phyloP scores from a whole-genome alignment of 2,797 vertebrate genomes.

The Pipistrellus nathusii region DNA sequence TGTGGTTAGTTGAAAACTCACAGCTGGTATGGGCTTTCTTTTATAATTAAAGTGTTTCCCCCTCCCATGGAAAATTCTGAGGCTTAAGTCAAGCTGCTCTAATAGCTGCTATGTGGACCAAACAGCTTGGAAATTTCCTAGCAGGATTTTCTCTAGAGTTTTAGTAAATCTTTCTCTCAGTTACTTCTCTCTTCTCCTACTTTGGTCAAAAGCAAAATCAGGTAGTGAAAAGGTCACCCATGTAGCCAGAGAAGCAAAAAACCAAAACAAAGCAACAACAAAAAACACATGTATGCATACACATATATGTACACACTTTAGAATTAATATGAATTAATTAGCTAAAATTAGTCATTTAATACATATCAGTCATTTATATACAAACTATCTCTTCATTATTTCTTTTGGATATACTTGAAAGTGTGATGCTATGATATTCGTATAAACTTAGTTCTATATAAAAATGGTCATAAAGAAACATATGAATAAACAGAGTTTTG shows the following conservation, averaged over 20 bases:
- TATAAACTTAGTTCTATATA: background rate
- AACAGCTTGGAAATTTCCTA: conserved; percentile 49
- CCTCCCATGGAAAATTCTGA: background rate
- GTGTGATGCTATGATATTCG: background rate
- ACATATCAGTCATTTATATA: background rate
- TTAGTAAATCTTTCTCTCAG: background rate
- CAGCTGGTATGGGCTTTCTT: conserved; percentile 7
- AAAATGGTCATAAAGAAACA: background rate
- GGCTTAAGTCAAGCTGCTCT: conserved; percentile 48
- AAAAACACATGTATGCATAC: background rate
- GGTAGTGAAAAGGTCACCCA: conserved; percentile 39
- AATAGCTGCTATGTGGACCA: background rate
- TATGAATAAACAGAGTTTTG: background rate
- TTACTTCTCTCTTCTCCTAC: conserved; percentile 6
- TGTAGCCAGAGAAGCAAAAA: background rate
- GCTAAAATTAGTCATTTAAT: background rate
- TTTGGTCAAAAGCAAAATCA: conserved; percentile 42
- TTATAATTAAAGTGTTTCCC: conserved; percentile 39
- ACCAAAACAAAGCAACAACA: background rate
- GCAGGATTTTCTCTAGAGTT: conserved; percentile 29
- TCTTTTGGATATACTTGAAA: conserved; percentile 24
- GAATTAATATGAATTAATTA: background rate
- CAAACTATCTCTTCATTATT: background rate
- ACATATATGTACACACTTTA: background rate
- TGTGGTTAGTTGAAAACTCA: background rate